Base-by-base conservation (phyloP, 2,888 invertebrate genomes). In the Megaustenia siamemsis region DNA sequence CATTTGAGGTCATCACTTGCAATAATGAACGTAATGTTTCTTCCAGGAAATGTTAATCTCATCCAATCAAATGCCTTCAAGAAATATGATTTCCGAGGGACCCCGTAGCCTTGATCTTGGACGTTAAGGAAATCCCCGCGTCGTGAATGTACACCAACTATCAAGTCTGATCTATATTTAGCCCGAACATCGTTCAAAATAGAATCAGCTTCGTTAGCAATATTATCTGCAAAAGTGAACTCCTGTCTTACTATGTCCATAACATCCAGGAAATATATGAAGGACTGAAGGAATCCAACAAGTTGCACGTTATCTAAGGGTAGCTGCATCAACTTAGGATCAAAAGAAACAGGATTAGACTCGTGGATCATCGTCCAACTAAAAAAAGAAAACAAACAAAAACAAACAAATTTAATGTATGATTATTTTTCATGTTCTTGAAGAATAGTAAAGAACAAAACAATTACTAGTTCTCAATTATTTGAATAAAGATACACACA, bases 91-190 rank as follows among this genome's bases (percentile, higher is more conserved):
- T n/a, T 40, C 8, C 43, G 8, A 1, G 83, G 49, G n/a, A 53
- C 12, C 3, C 28, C 40, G 12, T 53, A 68, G 0, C 83, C 83
- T 5, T 5, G 15, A 0, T 56, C 24, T 38, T 38, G 24, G 2
- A n/a, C 24, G 12, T 24, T 4, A 1, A 53, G 12, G 18, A 68
- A 68, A 35, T 83, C 83, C 4, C 66, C 76, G 4, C 83, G 66
- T 38, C 83, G 28, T 0, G 68, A 76, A 38, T 83, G 83, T 5
- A 83, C 77, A 10, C 83, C 83, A 1, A 83, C 43, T 5, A 77
- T 0, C 40, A 66, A 32, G 24, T 5, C 32, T 1, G 1, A 1
- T 53, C 5, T 81, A 40, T 53, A 10, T 40, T 63, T 53, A n/a
- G 18, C 1, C 1, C 35, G 12, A 3, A 53, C 38, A 3, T 60